Conservation (phyloP, 2,113 vertebrate genomes). For the Quiscalus mexicanus region DNA sequence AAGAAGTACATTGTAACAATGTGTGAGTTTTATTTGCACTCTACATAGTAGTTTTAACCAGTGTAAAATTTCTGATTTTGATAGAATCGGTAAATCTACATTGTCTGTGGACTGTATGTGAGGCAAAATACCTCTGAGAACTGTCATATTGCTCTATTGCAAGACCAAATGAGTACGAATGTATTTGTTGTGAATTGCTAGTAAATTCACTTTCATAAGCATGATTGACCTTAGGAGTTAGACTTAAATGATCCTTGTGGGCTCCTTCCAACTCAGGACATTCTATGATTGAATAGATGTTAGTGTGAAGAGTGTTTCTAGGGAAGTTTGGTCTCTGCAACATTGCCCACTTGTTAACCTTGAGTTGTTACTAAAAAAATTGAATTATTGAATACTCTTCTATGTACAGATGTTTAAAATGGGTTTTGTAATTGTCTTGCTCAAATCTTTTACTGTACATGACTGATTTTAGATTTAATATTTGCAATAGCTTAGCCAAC, state of each 20-base stretch:
- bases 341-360: neutral
- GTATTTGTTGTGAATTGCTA: neutral
- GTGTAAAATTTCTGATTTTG: neutral
- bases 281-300: neutral
- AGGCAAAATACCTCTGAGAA: neutral
- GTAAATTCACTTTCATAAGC: neutral
- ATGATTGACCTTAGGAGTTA: neutral
- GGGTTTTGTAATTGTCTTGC: neutral
- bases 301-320: neutral
- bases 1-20: neutral
- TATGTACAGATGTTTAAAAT: neutral
- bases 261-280: neutral
- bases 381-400: neutral
- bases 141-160: neutral
- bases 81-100: neutral
- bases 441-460: neutral
- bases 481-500: neutral
- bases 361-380: neutral
- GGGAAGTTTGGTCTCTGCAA: neutral
- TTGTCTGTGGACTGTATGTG: neutral
- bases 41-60: neutral
- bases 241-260: neutral
- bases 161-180: neutral
- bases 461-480: neutral
- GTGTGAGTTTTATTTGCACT: neutral